Base-by-base conservation (phyloP, 2,797 vertebrate genomes). In the Hyperoplus immaculatus region DNA sequence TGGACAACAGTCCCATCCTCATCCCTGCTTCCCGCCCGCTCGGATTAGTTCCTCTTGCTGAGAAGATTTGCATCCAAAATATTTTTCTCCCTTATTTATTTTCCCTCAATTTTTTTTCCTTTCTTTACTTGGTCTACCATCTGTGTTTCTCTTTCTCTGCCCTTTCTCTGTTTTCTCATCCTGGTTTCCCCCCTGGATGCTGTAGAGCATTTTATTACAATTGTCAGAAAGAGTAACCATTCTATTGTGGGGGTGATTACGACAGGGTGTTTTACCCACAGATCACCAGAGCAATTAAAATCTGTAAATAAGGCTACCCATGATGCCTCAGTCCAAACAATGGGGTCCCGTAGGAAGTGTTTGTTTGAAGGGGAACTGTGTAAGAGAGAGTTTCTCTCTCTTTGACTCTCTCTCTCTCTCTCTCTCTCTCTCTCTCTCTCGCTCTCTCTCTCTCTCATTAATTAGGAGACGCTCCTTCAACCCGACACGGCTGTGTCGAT, bases 231-330 rank as follows among this genome's bases (percentile, higher is more conserved):
- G 92, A 93, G 93, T 94, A 94, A 93, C 94, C 92, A 67, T 94
- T 94, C 95, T 96, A 93, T 94, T 96, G 94, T 95, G 92, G 88
- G 29, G 94, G 93, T 94, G 94, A 95, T 97, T 97, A 96, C 94
- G 94, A 96, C 95, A 86, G 90, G 90, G 86, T 93, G 95, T 94
- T 92, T 90, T 81, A 94, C 94, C 94, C 95, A 75, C 95, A 95
- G 93, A 97, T 97, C 95, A 97, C 91, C 91, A 96, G 95, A 97
- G 96, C 96, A 97, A 97, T 97, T 98, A 97, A 97, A 97, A 96
- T 92, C 93, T 96, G 95, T 95, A 96, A 96, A 97, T 96, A 96
- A 96, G 93, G 89, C 94, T 94, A 94, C 94, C 93, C 90, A 87
- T 93, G 93, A 95, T 95, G 93, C 93, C 84, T 93, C 93, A 93